phyloP scores from a whole-genome alignment of 2,797 vertebrate species.

The Lepilemur ruficaudatus region DNA sequence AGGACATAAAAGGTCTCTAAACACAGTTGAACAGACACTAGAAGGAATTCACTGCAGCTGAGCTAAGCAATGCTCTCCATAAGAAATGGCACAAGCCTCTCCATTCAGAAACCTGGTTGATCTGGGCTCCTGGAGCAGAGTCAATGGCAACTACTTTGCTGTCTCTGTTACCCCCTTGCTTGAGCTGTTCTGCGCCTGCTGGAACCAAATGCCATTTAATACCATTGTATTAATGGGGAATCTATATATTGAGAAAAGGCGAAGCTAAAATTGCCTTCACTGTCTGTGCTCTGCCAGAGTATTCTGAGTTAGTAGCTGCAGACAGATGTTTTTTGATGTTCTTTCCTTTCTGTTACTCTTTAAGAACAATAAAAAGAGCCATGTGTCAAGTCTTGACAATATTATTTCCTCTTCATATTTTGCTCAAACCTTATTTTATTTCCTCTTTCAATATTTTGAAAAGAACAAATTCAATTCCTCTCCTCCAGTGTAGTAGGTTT shows the following conservation, averaged over 20 bases:
- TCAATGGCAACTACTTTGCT: neutral
- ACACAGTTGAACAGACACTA: neutral
- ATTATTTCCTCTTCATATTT: neutral
- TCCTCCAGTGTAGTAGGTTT: neutral
- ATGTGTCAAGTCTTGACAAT: neutral
- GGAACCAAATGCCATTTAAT: neutral
- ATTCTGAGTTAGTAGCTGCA: neutral
- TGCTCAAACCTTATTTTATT: neutral
- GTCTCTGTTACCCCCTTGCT: neutral
- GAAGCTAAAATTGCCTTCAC: neutral
- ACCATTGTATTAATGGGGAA: neutral
- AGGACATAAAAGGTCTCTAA: neutral
- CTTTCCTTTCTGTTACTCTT: neutral
- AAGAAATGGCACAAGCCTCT: neutral
- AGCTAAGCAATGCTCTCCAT: neutral
- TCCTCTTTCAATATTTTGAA: neutral
- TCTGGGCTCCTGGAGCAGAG: accelerated
- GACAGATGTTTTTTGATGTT: neutral
- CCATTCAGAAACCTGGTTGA: neutral
- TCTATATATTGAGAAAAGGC: neutral
- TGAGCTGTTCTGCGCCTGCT: neutral
- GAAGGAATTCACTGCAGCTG: neutral
- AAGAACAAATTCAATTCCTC: neutral
- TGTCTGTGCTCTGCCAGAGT: neutral
- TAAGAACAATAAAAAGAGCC: neutral